A percentile compares a stretch with the other conserved stretches of the same genome.
Conservation (phyloP, 2,888 invertebrate genomes). For the Eugnorisma glareosa region DNA sequence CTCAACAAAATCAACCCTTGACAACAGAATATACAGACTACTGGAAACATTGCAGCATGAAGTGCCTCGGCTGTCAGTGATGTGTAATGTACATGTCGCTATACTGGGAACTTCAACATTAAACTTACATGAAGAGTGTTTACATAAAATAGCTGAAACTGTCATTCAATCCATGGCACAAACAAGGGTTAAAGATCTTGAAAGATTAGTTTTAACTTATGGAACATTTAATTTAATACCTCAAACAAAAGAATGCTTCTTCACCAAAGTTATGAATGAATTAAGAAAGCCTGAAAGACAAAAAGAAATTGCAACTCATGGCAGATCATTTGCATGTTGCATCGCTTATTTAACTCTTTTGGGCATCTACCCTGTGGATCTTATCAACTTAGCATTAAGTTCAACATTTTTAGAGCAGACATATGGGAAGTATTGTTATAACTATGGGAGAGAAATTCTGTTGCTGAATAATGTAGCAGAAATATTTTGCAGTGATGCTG, state of each 20-base stretch:
- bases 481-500: slow-evolving; percentile 91
- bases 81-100: slow-evolving; percentile 92
- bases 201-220: slow-evolving; percentile 92
- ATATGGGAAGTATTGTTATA: slow-evolving; percentile 87
- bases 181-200: slow-evolving; percentile 93
- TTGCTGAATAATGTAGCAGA: slow-evolving; percentile 91
- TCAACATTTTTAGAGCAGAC: slow-evolving; percentile 89
- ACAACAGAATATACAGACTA: slow-evolving; percentile 87
- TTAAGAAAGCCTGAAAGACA: slow-evolving; percentile 89
- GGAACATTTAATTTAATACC: slow-evolving; percentile 91
- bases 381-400: slow-evolving; percentile 90
- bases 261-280: slow-evolving; percentile 84
- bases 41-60: slow-evolving; percentile 89
- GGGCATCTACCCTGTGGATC: slow-evolving; percentile 90
- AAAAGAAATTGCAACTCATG: slow-evolving; percentile 90
- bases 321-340: slow-evolving; percentile 91
- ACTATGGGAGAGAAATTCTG: slow-evolving; percentile 91
- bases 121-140: slow-evolving; percentile 80
- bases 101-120: slow-evolving; percentile 90
- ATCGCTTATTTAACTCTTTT: slow-evolving; percentile 91
- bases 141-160: slow-evolving; percentile 87
- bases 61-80: slow-evolving; percentile 90
- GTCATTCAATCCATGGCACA: slow-evolving; percentile 85
- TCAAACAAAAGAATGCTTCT: slow-evolving; percentile 80
- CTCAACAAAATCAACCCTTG: slow-evolving; percentile 84